Evolutionary conservation across 2,888 invertebrate genomes (phyloP).

Genomic region (Drosophila leonis): DNA sequence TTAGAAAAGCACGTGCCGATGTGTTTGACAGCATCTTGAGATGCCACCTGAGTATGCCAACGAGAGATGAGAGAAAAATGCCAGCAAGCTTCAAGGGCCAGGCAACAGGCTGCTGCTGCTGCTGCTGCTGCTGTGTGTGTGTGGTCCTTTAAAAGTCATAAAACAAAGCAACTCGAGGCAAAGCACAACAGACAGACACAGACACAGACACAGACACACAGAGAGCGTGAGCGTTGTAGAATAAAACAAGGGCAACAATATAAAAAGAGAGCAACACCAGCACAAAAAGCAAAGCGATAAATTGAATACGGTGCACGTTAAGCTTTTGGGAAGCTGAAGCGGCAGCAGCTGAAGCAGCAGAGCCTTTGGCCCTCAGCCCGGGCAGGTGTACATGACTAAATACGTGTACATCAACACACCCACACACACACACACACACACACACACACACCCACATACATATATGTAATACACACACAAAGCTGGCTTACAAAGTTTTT

Average conservation of each 20-base stretch:
- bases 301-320: conserved; percentile 53
- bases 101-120: conserved; percentile 48
- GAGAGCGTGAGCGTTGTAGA: not conserved
- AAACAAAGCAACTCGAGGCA: conserved; percentile 48
- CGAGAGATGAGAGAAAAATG: not conserved
- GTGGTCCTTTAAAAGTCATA: conserved; percentile 37
- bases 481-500: conserved; percentile 33
- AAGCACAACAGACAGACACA: conserved; percentile 18
- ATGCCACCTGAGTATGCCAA: conserved; percentile 25
- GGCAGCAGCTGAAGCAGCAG: not conserved
- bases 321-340: conserved; percentile 27
- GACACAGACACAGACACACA: not conserved
- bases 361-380: conserved; percentile 21
- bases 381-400: conserved; percentile 53
- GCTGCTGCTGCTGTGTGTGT: conserved; percentile 32
- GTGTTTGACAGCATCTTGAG: conserved; percentile 19
- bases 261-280: conserved; percentile 10
- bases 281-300: conserved; percentile 48
- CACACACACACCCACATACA: not conserved
- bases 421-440: too few species aligned
- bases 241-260: conserved; percentile 14
- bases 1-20: conserved; percentile 44
- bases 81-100: conserved; percentile 18
- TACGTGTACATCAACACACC: conserved; percentile 18
- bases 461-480: not conserved